Evolutionary conservation across 2,113 vertebrate species (phyloP).

Genomic region (Sakesphorus luctuosus): DNA sequence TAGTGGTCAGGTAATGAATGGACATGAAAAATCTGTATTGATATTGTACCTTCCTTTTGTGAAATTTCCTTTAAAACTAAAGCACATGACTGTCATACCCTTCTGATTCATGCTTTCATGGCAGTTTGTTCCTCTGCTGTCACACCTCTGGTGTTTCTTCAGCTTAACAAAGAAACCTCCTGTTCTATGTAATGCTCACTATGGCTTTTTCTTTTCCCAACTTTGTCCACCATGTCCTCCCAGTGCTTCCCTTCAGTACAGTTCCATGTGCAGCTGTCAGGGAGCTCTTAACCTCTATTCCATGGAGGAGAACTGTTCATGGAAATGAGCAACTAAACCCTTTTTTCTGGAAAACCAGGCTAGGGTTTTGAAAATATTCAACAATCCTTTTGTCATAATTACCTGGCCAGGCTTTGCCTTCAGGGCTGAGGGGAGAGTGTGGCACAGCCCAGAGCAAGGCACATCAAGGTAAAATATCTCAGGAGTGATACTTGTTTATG

Average conservation of each 20-base stretch:
- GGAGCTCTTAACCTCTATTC: not conserved
- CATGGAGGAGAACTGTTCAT: not conserved
- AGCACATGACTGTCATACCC: not conserved
- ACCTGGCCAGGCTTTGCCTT: not conserved
- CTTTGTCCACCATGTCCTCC: not conserved
- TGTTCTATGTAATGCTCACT: not conserved
- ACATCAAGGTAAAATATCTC: not conserved
- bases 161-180: not conserved
- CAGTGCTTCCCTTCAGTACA: not conserved
- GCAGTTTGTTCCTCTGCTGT: not conserved
- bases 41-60: not conserved
- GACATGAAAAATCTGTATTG: not conserved
- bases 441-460: not conserved
- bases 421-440: not conserved
- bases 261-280: not conserved
- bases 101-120: not conserved
- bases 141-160: fast-evolving
- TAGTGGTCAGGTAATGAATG: not conserved
- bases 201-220: not conserved
- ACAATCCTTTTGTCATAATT: not conserved
- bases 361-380: not conserved
- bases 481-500: not conserved
- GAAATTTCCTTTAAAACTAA: not conserved
- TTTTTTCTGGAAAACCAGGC: not conserved
- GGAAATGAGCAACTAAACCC: not conserved